These are phyloP conservation scores for Agrypnia vestita DNA, from an alignment of 1,140 invertebrate species.

Conservation along the genomic window DNA sequence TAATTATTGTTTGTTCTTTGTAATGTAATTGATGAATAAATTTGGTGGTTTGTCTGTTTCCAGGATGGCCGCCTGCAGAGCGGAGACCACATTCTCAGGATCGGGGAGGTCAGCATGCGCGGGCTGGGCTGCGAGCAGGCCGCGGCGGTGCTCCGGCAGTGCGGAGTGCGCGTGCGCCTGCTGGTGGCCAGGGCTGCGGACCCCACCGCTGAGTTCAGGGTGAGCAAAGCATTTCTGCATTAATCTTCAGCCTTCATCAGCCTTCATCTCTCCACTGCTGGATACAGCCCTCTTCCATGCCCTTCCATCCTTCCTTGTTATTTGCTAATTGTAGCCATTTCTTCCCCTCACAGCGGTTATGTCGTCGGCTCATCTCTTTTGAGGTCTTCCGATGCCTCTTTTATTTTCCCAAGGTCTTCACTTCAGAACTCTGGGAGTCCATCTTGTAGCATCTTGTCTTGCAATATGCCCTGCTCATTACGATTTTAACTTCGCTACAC, in stretches of 20 bases:
- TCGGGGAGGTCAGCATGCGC: slow-evolving; percentile 89
- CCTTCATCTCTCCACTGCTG: too few relatives aligned
- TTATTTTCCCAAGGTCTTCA: too few relatives aligned
- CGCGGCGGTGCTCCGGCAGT: slow-evolving; percentile 88
- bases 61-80: slow-evolving; percentile 88
- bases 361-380: too few relatives aligned
- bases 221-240: neutral
- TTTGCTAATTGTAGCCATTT: too few relatives aligned
- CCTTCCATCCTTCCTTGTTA: neutral
- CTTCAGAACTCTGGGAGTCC: too few relatives aligned
- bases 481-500: too few relatives aligned
- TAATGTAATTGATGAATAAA: too few relatives aligned
- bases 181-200: slow-evolving; percentile 86
- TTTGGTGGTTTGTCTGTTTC: slow-evolving; percentile 42
- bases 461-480: too few relatives aligned
- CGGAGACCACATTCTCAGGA: slow-evolving; percentile 92
- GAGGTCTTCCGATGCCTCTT: too few relatives aligned
- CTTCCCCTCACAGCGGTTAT: too few relatives aligned
- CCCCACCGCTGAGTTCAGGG: slow-evolving; percentile 64
- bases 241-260: neutral
- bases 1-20: too few relatives aligned
- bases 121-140: slow-evolving; percentile 93
- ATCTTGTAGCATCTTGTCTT: too few relatives aligned
- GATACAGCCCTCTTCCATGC: neutral
- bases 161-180: slow-evolving; percentile 86